Conservation (phyloP, 2,797 vertebrate species). For the Alca torda region DNA sequence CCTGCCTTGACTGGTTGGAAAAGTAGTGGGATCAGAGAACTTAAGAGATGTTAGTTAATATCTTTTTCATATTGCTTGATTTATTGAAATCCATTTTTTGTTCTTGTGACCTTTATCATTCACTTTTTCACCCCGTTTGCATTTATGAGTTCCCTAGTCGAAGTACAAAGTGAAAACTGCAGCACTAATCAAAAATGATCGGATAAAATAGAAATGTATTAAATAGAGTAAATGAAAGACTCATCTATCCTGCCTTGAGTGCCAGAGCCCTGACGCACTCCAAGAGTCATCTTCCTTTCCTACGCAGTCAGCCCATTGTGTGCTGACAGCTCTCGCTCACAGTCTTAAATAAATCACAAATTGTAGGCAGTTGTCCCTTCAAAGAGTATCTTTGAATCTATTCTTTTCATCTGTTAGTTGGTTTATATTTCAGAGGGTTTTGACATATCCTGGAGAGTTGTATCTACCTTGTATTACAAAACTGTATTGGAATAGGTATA, state of each 20-base stretch:
- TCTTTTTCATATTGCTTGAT: background rate
- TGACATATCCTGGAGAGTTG: background rate
- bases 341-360: background rate
- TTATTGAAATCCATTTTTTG: background rate
- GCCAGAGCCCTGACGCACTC: background rate
- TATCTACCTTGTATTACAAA: background rate
- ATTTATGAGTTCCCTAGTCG: background rate
- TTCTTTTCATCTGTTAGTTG: background rate
- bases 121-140: background rate
- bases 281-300: background rate
- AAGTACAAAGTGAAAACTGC: background rate
- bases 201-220: background rate
- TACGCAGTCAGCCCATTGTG: rapidly evolving
- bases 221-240: background rate
- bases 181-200: background rate
- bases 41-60: background rate
- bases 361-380: background rate
- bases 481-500: background rate
- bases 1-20: background rate
- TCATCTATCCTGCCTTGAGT: background rate
- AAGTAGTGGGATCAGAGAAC: background rate
- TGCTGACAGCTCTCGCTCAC: background rate
- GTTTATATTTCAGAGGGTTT: background rate
- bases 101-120: background rate
- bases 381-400: background rate